phyloP scores from a whole-genome alignment of 2,888 invertebrate species.

The Nomada fabriciana region DNA sequence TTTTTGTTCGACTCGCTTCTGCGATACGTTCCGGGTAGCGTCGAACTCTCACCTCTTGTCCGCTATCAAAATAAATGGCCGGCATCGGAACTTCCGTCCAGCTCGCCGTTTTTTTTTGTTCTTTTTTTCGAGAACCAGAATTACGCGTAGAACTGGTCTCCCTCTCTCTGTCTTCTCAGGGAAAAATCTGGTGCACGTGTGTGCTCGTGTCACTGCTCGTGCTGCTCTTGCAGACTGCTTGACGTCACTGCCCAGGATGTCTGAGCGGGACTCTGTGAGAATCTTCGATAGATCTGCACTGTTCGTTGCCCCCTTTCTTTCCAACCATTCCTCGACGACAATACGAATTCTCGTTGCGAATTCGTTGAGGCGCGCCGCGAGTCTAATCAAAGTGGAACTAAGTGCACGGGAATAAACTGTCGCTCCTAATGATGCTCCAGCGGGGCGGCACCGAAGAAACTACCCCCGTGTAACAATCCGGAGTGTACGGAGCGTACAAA shows the following conservation, averaged over 20 bases:
- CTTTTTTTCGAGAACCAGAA: constrained; percentile 57
- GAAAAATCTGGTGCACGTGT: constrained; percentile 52
- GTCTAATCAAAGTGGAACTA: background rate
- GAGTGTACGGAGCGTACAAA: background rate
- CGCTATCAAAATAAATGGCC: constrained; percentile 41
- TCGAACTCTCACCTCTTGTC: constrained; percentile 6
- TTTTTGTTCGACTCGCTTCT: too few species aligned
- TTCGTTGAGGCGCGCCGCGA: background rate
- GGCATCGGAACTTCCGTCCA: constrained; percentile 27
- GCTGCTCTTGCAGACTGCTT: constrained; percentile 58
- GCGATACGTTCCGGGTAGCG: constrained; percentile 5
- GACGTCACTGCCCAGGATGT: constrained; percentile 58
- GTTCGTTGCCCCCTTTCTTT: constrained; percentile 3
- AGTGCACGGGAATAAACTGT: too few species aligned
- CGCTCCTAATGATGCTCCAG: background rate
- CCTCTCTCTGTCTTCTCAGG: constrained; percentile 18
- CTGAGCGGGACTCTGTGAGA: constrained; percentile 49
- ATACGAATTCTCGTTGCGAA: background rate
- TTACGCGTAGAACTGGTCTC: constrained; percentile 50
- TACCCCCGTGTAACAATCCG: background rate
- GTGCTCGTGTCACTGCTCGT: constrained; percentile 59
- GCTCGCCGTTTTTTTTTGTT: constrained; percentile 27
- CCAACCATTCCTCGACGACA: background rate
- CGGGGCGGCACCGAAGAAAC: too few species aligned
- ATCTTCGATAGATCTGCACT: constrained; percentile 10